Evolutionary conservation across 2,888 invertebrate genomes (phyloP).

Genomic region (Chaitophorus viminalis): DNA sequence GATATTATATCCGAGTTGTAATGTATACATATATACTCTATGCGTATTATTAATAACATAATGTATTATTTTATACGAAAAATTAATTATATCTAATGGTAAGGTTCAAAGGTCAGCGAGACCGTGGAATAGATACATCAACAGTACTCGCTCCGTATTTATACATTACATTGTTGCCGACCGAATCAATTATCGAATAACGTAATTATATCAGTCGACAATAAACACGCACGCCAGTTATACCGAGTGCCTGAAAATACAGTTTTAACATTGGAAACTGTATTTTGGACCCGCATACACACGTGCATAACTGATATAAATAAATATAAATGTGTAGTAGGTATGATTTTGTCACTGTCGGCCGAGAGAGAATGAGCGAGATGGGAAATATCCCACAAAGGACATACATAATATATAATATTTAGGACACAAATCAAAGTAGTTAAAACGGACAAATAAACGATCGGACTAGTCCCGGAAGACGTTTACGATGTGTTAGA

Average conservation of each 20-base stretch:
- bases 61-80: not conserved
- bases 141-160: too few relatives aligned
- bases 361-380: not conserved
- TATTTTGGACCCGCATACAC: too few relatives aligned
- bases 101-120: too few relatives aligned
- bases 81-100: not conserved
- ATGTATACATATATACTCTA: too few relatives aligned
- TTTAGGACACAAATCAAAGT: constrained; percentile 39
- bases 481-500: constrained; percentile 39
- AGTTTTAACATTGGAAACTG: too few relatives aligned
- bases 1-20: not conserved
- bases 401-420: not conserved
- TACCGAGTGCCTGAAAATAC: too few relatives aligned
- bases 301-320: too few relatives aligned
- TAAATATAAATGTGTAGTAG: not conserved
- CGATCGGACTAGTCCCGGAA: not conserved
- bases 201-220: too few relatives aligned
- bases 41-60: not conserved
- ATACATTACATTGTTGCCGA: too few relatives aligned
- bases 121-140: too few relatives aligned
- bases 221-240: too few relatives aligned
- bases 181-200: too few relatives aligned
- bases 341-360: not conserved
- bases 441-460: constrained; percentile 16
- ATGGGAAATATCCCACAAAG: not conserved